These are phyloP conservation scores for Pycnomerus fuliginosus DNA, from an alignment of 2,888 invertebrate genomes.

Conservation along the genomic window DNA sequence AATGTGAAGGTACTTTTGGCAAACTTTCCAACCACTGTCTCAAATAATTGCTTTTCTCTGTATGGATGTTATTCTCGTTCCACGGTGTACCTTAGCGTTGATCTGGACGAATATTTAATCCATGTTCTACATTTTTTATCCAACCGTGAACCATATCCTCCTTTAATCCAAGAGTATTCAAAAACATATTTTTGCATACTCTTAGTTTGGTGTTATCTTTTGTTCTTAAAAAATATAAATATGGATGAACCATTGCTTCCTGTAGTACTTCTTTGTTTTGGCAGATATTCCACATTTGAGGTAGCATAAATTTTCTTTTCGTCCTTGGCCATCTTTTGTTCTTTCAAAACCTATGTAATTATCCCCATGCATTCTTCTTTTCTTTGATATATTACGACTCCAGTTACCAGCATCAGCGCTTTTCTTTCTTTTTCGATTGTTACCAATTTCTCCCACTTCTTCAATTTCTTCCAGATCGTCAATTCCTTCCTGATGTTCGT, in stretches of 20 bases:
- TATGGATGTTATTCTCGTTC: neutral
- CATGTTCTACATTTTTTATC: neutral
- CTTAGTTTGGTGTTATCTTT: neutral
- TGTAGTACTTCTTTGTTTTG: neutral
- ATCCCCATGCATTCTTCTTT: neutral
- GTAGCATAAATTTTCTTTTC: neutral
- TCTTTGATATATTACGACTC: neutral
- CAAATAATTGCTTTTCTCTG: conserved; percentile 3
- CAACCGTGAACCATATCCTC: neutral
- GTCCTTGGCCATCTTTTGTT: neutral
- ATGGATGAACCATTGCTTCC: neutral
- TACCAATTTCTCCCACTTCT: neutral
- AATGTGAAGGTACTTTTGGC: conserved; percentile 17
- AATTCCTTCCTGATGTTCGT: too few relatives aligned
- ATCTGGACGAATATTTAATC: neutral
- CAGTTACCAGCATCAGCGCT: too few relatives aligned
- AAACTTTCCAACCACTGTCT: conserved; percentile 7
- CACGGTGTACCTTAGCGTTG: neutral
- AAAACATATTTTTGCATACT: neutral
- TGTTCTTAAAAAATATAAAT: neutral
- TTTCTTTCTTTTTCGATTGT: neutral
- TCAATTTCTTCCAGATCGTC: too few relatives aligned
- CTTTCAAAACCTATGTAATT: neutral
- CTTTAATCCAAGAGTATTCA: neutral
- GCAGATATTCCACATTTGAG: neutral